Evolutionary conservation across 2,888 invertebrate genomes (phyloP), one percentile per base, ranked within the genome.

Genomic region (Scaptomyza caliginosa): DNA sequence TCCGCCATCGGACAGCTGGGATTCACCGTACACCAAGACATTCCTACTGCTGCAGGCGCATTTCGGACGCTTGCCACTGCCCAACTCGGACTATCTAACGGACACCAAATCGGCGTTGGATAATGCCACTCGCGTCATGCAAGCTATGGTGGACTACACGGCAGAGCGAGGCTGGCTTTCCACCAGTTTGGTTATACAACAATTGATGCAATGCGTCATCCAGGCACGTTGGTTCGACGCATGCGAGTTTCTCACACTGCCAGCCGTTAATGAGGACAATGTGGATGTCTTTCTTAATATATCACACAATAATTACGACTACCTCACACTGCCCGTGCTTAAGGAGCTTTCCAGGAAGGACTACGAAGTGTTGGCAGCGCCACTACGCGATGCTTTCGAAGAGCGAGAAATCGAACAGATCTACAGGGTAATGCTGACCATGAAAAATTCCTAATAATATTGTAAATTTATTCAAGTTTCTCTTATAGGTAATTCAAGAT

Each of bases 61-160:
- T 90, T 96, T 99, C 91, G 94, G 95, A n/a, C 94, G 96, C 39
- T 90, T 96, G 5, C 92, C 93, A 26, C 91, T 99, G 54, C 98
- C 99, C 0, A 96, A 96, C 86, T 94, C 98, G 0, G 99, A 99
- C 92, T 99, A 99, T 90, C 92, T 95, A 55, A 99, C 99, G 0
- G 99, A 99, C 92, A 94, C 97, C 32, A 99, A 99, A 92, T 97
- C 98, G 11, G 98, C 99, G 0, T 93, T 99, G 48, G 99, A 99
- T 92, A 99, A 99, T 91, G 95, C 98, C 16, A 95, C 99, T 39
- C 94, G 99, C 88, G 97, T 99, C 69, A 92, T 99, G 75, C 98
- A 98, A 93, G 98, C 99, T 17, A 98, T 99, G 97, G 95, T 99
- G 83, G 99, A 99, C 92, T 95, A 97, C 10, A 94, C 95, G 39